Evolutionary conservation across 53 echinoderm and acorn worm species (phyloP).

Genomic region (Holothuria scabra): DNA sequence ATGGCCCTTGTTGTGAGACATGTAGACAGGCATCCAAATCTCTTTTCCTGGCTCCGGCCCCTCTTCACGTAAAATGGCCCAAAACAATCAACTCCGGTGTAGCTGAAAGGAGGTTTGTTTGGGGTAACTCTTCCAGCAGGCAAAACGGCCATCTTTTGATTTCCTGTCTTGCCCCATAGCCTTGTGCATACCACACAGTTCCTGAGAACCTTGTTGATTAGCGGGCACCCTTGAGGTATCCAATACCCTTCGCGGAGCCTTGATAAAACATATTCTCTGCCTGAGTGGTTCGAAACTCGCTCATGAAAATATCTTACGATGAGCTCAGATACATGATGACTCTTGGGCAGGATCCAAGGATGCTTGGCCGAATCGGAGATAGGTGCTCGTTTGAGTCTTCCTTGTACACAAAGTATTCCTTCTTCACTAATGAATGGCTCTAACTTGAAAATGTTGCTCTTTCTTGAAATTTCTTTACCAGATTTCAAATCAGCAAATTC

Average conservation of each 20-base stretch:
- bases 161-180: too few relatives aligned
- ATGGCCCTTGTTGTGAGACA: conserved; percentile 47
- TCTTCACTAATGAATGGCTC: conserved; percentile 32
- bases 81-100: too few relatives aligned
- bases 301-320: conserved; percentile 54
- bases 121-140: too few relatives aligned
- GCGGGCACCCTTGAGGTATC: conserved; percentile 38
- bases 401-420: conserved; percentile 46
- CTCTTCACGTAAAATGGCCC: conserved; percentile 33
- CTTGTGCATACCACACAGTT: too few relatives aligned
- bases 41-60: conserved; percentile 27
- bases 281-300: conserved; percentile 33
- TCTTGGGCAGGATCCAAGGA: conserved; percentile 46
- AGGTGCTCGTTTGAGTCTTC: conserved; percentile 43
- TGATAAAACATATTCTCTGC: conserved; percentile 55
- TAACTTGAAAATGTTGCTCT: not conserved
- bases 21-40: conserved; percentile 47
- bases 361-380: conserved; percentile 17
- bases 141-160: too few relatives aligned
- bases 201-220: too few relatives aligned
- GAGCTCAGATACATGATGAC: conserved; percentile 13
- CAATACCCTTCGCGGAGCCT: conserved; percentile 42
- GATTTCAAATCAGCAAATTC: conserved; percentile 33
- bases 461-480: conserved; percentile 5
- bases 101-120: too few relatives aligned